These are phyloP conservation scores for Coremacera marginata DNA, from an alignment of 2,888 invertebrate genomes.

Conservation along the genomic window DNA sequence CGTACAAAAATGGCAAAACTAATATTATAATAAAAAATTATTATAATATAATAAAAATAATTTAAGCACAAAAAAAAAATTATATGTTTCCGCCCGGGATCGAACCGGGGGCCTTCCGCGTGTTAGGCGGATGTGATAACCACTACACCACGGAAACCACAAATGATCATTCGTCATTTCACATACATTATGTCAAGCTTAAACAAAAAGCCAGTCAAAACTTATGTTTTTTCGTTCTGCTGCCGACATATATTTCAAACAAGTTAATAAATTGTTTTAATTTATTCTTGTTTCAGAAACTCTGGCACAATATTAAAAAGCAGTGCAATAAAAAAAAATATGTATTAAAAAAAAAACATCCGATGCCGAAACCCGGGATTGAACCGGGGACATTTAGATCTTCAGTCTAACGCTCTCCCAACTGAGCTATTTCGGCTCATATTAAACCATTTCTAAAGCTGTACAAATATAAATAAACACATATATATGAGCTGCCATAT, in stretches of 20 bases:
- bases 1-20: neutral
- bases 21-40: neutral
- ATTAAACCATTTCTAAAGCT: no score
- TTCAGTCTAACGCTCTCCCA: constrained; percentile 60
- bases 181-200: neutral
- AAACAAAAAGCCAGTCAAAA: neutral
- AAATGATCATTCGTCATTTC: neutral
- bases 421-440: constrained; percentile 58
- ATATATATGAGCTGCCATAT: no score
- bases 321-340: neutral
- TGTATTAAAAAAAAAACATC: no score
- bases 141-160: constrained; percentile 65
- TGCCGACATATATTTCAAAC: neutral
- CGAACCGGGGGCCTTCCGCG: constrained; percentile 67
- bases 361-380: constrained; percentile 54
- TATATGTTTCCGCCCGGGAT: constrained; percentile 65
- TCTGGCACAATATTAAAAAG: no score
- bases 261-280: neutral
- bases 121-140: constrained; percentile 67
- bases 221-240: no score
- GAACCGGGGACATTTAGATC: constrained; percentile 57
- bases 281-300: no score
- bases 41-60: neutral
- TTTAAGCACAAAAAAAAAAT: neutral
- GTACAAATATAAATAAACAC: no score